Evolutionary conservation across 2,113 vertebrate genomes (phyloP).

Genomic region (Conger conger): DNA sequence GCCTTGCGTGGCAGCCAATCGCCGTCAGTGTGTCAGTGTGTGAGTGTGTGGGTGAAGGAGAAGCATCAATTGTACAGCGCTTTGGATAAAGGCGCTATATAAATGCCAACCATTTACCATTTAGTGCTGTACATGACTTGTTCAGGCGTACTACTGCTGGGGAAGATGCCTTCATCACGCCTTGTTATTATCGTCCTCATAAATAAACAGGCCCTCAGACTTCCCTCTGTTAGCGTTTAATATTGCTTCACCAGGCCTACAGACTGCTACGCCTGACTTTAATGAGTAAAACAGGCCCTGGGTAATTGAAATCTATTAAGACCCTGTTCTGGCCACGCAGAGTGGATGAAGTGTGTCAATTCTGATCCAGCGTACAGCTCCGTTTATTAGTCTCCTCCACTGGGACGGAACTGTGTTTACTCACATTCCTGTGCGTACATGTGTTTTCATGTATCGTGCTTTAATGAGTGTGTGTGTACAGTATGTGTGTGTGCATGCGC

Average conservation of each 20-base stretch:
- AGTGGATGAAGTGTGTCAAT: slow-evolving; percentile 38
- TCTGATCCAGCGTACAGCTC: neutral
- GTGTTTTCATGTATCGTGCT: too few species aligned
- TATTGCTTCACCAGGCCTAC: slow-evolving; percentile 72
- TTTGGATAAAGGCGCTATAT: too few species aligned
- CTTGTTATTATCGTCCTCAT: slow-evolving; percentile 91
- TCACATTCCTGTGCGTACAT: neutral
- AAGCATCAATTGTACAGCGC: too few species aligned
- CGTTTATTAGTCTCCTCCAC: neutral
- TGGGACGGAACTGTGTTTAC: neutral
- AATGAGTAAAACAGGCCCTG: slow-evolving; percentile 86
- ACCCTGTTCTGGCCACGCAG: slow-evolving; percentile 47
- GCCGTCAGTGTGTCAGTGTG: too few species aligned
- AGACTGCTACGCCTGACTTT: slow-evolving; percentile 82
- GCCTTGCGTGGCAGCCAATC: too few species aligned
- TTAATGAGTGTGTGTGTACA: too few species aligned
- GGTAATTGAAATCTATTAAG: slow-evolving; percentile 84
- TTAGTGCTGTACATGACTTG: slow-evolving; percentile 87
- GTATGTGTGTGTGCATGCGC: neutral
- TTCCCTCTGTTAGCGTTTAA: slow-evolving; percentile 85
- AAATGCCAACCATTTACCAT: too few species aligned
- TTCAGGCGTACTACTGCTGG: slow-evolving; percentile 80
- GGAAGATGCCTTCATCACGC: slow-evolving; percentile 80
- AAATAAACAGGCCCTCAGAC: slow-evolving; percentile 87
- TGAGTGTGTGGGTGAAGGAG: too few species aligned